Percentiles rank a stretch among this genome's conserved stretches.
Evolutionary conservation across 2,113 vertebrate species (phyloP).

Genomic region (Rhynchomys soricoides): DNA sequence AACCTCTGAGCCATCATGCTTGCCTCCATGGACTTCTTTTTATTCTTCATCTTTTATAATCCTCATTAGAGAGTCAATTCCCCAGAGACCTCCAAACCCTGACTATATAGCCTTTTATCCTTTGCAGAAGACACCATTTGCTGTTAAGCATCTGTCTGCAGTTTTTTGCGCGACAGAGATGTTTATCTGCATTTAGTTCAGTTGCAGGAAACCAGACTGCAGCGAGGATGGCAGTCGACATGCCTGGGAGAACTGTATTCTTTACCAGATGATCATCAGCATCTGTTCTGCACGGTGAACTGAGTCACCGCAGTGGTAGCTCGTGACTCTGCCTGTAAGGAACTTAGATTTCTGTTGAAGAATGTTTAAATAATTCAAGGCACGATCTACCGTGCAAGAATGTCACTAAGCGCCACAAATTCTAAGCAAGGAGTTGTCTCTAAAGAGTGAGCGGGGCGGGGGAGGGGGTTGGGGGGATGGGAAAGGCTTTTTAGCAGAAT

Average conservation of each 20-base stretch:
- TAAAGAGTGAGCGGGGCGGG: background rate
- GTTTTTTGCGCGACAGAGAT: background rate
- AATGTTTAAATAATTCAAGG: background rate
- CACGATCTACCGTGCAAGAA: background rate
- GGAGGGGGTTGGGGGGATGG: too few relatives aligned
- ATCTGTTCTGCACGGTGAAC: background rate
- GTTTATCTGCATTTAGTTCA: constrained; percentile 20
- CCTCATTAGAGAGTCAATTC: background rate
- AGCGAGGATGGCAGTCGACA: background rate
- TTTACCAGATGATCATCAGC: background rate
- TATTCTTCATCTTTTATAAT: background rate
- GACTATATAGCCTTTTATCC: background rate
- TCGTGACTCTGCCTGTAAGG: background rate
- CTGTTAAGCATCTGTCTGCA: background rate
- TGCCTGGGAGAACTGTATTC: background rate
- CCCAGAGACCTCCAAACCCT: background rate
- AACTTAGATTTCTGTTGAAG: background rate
- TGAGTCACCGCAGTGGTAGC: background rate
- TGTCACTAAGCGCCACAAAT: background rate
- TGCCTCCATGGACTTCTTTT: background rate
- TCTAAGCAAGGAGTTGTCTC: background rate
- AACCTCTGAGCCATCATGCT: background rate
- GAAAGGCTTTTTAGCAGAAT: background rate
- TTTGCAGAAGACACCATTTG: background rate
- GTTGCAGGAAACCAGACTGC: background rate